Conservation (phyloP, 2,797 vertebrate genomes). For the Brachyrhaphis roseni region DNA sequence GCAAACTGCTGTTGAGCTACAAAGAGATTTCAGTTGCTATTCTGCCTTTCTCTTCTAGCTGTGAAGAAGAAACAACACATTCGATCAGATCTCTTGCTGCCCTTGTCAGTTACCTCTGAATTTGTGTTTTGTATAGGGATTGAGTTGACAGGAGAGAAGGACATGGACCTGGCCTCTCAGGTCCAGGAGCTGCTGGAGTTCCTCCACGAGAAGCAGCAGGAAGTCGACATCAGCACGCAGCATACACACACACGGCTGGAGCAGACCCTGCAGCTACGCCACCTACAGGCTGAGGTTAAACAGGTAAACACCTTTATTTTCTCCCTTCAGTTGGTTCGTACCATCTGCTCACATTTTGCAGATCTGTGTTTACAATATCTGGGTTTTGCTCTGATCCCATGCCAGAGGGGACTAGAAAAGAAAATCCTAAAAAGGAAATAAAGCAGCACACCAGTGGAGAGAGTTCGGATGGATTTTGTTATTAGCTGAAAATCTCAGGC, state of each 20-base stretch:
- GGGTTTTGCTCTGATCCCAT: neutral
- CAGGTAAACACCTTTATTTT: slow-evolving; percentile 81
- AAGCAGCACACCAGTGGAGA: neutral
- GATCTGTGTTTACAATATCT: slow-evolving; percentile 2
- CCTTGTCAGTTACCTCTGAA: neutral
- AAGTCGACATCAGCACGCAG: slow-evolving; percentile 92
- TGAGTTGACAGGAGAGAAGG: slow-evolving; percentile 96
- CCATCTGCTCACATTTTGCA: neutral
- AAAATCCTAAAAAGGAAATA: slow-evolving; percentile 24
- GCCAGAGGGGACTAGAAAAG: neutral
- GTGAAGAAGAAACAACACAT: neutral
- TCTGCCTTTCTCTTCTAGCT: neutral
- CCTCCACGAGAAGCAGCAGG: slow-evolving; percentile 97
- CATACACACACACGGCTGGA: slow-evolving; percentile 93
- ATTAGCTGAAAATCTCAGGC: slow-evolving; percentile 5
- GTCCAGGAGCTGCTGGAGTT: slow-evolving; percentile 98
- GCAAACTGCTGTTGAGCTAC: neutral
- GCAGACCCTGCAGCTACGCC: slow-evolving; percentile 94
- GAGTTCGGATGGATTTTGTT: slow-evolving; percentile 12
- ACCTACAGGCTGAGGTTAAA: slow-evolving; percentile 96
- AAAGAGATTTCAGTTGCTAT: neutral
- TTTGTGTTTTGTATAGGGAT: slow-evolving; percentile 83
- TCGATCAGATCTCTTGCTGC: neutral
- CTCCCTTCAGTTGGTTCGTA: neutral
- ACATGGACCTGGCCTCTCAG: slow-evolving; percentile 94